A percentile compares a stretch with the other conserved stretches of the same genome.
These are phyloP conservation scores for Potamarius usumacintae DNA, from an alignment of 2,113 vertebrate species.

Conservation along the genomic window DNA sequence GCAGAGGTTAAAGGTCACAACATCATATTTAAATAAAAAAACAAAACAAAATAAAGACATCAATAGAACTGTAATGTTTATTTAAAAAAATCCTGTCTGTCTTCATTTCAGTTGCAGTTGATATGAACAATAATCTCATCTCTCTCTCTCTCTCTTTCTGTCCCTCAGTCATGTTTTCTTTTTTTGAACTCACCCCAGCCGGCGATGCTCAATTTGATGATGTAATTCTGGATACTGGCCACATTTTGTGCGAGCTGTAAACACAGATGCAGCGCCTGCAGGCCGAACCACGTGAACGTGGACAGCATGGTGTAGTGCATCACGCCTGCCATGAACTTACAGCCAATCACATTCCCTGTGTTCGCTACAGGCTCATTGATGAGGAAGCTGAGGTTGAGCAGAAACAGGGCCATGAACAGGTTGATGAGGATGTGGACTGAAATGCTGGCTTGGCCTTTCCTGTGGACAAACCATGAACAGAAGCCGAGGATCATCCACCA, in stretches of 20 bases:
- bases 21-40: background rate
- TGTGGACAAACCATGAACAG: background rate
- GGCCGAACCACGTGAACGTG: background rate
- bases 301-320: slow-evolving; percentile 23
- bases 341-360: background rate
- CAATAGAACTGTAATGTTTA: background rate
- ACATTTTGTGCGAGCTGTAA: background rate
- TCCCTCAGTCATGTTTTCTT: background rate
- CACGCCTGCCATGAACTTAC: slow-evolving; percentile 9
- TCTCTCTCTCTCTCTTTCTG: background rate
- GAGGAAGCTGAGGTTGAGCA: slow-evolving; percentile 23
- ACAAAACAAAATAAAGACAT: too few relatives aligned
- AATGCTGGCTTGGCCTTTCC: background rate
- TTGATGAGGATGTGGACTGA: slow-evolving; percentile 26
- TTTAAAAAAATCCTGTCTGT: background rate
- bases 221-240: background rate
- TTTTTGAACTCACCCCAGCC: slow-evolving; percentile 20
- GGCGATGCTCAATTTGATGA: background rate
- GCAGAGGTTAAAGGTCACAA: background rate
- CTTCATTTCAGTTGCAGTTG: background rate
- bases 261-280: slow-evolving; percentile 29
- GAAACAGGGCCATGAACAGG: slow-evolving; percentile 11
- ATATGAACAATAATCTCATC: background rate
- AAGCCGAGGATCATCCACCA: background rate
- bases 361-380: background rate